Base-by-base conservation (phyloP, 37 sponge, comb jelly and placozoan species). In the Aplysina aerophoba region DNA sequence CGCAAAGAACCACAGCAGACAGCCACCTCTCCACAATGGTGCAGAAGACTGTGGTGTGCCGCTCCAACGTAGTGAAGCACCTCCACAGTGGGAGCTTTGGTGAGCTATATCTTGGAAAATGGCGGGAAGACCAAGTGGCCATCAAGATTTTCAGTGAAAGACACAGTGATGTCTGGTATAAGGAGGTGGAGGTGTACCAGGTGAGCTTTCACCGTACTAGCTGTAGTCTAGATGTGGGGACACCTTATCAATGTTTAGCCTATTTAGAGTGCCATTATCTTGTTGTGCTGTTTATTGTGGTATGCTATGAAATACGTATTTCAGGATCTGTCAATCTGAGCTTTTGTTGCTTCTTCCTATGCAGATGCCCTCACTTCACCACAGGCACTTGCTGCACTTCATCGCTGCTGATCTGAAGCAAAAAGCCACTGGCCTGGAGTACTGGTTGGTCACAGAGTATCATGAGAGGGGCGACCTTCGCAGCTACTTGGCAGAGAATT, bases 401-500 rank as follows among this genome's bases (percentile, higher is more conserved):
- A 87, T 82, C 1, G 87, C 83, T 14, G 83, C 83, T 16, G 87
- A 87, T 20, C 37, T 19, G 30, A 64, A 31, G 59, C 54, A 56
- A n/a, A 82, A 69, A 6, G 12, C 65, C n/a, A 17, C 25, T 15
- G 54, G 78, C 24, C 57, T 50, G 6, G 56, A 85, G 11, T 88
- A 81, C 31, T 84, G 87, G 81, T 61, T 93, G 50, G 80, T 94
- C 24, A 83, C 62, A 13, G 87, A 88, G 33, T 88, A 94, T 55
- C 89, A 91, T 54, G 64, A 73, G 4, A 50, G 71, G 3, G 94
- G 94, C 53, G 25, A 80, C 33, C 80, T 94, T 57, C 41, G 63
- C 25, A 81, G 88, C 20, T 88, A 86, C 87, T 71, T 94, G 20
- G 40, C 25, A 13, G 30, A 56, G 27, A 88, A 85, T 30, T 40